phyloP scores from a whole-genome alignment of 92 coral and sea anemone species.

The Epizoanthus ramosus region DNA sequence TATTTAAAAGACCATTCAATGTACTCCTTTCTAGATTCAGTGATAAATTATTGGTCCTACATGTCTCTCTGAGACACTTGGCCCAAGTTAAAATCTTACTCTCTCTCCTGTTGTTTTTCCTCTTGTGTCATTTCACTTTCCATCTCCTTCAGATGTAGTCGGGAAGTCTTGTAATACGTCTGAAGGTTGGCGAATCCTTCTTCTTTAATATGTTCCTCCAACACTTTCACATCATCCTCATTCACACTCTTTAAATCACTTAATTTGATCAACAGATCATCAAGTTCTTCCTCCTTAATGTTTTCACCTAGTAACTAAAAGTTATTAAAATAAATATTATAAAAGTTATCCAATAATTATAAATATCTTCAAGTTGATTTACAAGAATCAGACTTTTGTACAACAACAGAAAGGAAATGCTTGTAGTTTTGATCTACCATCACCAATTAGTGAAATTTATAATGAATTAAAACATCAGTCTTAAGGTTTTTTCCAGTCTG shows the following conservation, averaged over 20 bases:
- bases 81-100: constrained; percentile 55
- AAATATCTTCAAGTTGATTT: too few species aligned
- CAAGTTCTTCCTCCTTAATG: constrained; percentile 28
- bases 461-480: too few species aligned
- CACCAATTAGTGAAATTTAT: too few species aligned
- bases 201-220: constrained; percentile 60
- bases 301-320: neutral
- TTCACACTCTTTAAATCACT: constrained; percentile 29
- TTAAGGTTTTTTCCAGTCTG: too few species aligned
- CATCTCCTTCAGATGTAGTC: constrained; percentile 77
- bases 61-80: neutral
- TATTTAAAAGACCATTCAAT: too few species aligned
- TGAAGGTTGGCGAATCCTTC: constrained; percentile 77
- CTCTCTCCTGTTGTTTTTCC: constrained; percentile 74
- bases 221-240: constrained; percentile 5
- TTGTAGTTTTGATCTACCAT: too few species aligned
- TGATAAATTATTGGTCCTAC: neutral
- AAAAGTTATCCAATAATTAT: too few species aligned
- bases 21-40: too few species aligned
- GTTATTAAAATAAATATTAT: neutral
- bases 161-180: constrained; percentile 74
- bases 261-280: constrained; percentile 31
- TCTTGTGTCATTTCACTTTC: constrained; percentile 72
- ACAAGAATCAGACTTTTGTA: too few species aligned
- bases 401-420: too few species aligned